Evolutionary conservation across 1,140 invertebrate species (phyloP), one percentile per base, ranked within the genome.

Genomic region (Eumeta japonica): DNA sequence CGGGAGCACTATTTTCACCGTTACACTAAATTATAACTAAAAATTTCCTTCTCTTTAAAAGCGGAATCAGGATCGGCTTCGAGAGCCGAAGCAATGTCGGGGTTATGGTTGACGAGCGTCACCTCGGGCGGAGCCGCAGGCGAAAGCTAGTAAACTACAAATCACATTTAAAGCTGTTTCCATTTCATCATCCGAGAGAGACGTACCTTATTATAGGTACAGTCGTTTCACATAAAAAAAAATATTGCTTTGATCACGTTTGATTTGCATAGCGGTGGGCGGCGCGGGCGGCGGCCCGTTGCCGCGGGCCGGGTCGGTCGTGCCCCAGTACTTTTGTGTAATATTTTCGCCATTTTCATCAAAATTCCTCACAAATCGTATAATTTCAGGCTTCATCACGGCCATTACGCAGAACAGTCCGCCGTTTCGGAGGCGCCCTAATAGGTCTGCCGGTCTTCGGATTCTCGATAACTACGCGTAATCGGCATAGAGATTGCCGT

Each of bases 281-380:
- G 28, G 13, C 7, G 13, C 54, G 57, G 58, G 53, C 50, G 58
- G 46, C 48, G 52, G 51, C 54, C 42, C 38, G 28, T 37, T 41
- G 64, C 61, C 61, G 38, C 50, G 44, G 56, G 63, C 50, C 28
- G 44, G 48, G 35, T 55, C 56, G 50, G 48, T 49, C 54, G 48
- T 40, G 71, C 62, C 57, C 66, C 68, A 59, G 64, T 68, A 68
- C 56, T 68, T 71, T 71, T 63, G 62, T 64, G 62, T 68, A 71
- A 73, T 73, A 62, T 71, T 73, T 73, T 73, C 68, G 66, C 68
- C 64, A 66, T 73, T 73, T 71, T 56, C 62, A 73, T 67, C 64
- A 68, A 70, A 73, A 70, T 73, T 73, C 65, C 68, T 39, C 51
- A 63, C 68, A 71, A 73, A 73, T 73, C 61, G 52, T 73, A 73